Percentiles rank a stretch among this genome's conserved stretches.
Evolutionary conservation across 2,888 invertebrate species (phyloP).

Genomic region (Pterobdella sp.): DNA sequence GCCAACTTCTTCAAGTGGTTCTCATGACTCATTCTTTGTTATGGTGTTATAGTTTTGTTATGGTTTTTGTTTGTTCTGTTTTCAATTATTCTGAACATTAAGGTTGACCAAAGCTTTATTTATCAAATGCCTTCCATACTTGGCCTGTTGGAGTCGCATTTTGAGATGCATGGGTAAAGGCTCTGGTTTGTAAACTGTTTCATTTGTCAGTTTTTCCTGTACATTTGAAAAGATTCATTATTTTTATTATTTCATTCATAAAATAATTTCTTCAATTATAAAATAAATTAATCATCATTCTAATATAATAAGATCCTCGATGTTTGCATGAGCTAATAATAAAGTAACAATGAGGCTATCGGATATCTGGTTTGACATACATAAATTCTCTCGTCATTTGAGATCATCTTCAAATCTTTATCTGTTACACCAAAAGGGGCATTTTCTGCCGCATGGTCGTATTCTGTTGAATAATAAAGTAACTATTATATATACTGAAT

Average conservation of each 20-base stretch:
- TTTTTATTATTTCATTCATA: background rate
- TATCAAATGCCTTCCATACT: background rate
- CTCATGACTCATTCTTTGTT: slow-evolving; percentile 16
- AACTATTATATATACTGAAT: no score
- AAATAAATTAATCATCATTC: background rate
- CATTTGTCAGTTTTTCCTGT: background rate
- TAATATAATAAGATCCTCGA: background rate
- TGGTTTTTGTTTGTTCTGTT: no score
- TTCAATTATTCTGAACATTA: background rate
- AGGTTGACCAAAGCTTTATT: no score
- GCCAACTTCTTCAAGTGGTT: slow-evolving; percentile 6
- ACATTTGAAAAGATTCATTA: background rate
- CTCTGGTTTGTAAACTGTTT: background rate
- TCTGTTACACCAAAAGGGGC: slow-evolving; percentile 48
- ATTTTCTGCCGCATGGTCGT: slow-evolving; percentile 43
- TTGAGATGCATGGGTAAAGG: background rate
- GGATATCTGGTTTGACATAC: slow-evolving; percentile 35
- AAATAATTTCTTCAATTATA: no score
- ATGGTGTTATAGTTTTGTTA: background rate
- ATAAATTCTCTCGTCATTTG: slow-evolving; percentile 47
- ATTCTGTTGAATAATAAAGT: no score
- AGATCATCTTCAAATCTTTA: slow-evolving; percentile 44
- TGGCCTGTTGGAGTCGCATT: background rate
- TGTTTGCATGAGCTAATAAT: no score
- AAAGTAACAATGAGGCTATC: no score